Percentiles rank a stretch among this genome's conserved stretches.
These are phyloP conservation scores for Portunus trituberculatus DNA, from an alignment of 1,140 invertebrate genomes.

Conservation along the genomic window DNA sequence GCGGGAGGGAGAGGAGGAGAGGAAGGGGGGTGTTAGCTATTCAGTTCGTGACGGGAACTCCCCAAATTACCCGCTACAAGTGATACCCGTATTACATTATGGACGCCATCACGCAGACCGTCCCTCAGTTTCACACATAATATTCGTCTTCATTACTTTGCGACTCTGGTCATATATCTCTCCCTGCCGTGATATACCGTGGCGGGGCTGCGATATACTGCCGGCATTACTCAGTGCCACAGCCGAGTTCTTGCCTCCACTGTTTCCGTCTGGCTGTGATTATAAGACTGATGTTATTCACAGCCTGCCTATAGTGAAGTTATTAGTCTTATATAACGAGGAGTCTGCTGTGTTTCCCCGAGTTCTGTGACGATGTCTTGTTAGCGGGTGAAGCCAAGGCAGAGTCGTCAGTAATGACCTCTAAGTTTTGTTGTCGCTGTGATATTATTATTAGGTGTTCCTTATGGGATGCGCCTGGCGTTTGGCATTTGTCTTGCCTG, in stretches of 20 bases:
- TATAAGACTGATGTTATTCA: not conserved
- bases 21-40: not conserved
- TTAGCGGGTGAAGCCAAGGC: no score
- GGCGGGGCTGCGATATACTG: constrained; percentile 48
- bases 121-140: constrained; percentile 56
- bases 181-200: constrained; percentile 41
- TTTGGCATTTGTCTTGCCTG: no score
- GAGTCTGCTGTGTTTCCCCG: no score
- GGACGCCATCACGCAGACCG: constrained; percentile 17
- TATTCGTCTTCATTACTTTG: constrained; percentile 51
- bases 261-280: not conserved
- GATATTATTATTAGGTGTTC: no score
- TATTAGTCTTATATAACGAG: not conserved
- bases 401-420: no score
- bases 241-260: not conserved
- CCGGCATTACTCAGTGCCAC: constrained; percentile 29
- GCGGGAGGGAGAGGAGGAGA: not conserved
- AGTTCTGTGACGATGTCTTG: no score
- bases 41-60: not conserved
- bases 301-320: not conserved
- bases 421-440: no score
- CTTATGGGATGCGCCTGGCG: no score
- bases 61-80: constrained; percentile 35
- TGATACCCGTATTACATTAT: constrained; percentile 25
- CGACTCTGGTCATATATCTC: constrained; percentile 45